Percentiles rank a stretch among this genome's conserved stretches.
Evolutionary conservation across 2,888 invertebrate species (phyloP).

Genomic region (Morinoia aosen): DNA sequence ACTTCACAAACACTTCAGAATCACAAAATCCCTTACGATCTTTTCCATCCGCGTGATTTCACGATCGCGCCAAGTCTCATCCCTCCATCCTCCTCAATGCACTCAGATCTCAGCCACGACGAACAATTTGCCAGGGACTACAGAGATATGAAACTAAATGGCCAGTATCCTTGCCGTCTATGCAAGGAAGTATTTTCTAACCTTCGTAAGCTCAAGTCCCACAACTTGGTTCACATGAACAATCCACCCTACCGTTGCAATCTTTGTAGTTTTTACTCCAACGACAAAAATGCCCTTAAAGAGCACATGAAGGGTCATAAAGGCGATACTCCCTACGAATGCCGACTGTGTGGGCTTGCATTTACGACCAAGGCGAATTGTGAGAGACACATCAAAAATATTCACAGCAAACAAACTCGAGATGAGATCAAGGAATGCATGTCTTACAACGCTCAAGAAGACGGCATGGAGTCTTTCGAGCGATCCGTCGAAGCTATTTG

Average conservation of each 20-base stretch:
- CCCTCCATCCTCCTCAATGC: conserved; percentile 13
- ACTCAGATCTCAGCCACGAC: conserved; percentile 76
- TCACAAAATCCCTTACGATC: background rate
- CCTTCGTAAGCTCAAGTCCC: conserved; percentile 89
- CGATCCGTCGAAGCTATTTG: conserved; percentile 71
- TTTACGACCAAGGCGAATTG: conserved; percentile 98
- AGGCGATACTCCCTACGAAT: conserved; percentile 94
- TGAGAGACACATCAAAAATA: conserved; percentile 92
- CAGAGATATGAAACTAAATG: conserved; percentile 88
- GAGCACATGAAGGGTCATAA: conserved; percentile 95
- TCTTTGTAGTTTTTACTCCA: conserved; percentile 90
- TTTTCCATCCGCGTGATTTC: conserved; percentile 39
- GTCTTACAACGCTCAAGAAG: conserved; percentile 72
- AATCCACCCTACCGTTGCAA: conserved; percentile 89
- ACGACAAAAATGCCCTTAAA: conserved; percentile 91
- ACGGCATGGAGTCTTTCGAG: conserved; percentile 60
- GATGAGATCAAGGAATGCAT: conserved; percentile 91
- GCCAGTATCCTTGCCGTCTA: conserved; percentile 91
- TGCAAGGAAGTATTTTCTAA: conserved; percentile 91
- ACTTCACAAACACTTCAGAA: conserved; percentile 26
- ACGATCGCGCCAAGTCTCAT: background rate
- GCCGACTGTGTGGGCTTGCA: conserved; percentile 94
- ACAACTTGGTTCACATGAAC: conserved; percentile 87
- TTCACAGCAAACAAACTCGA: conserved; percentile 87
- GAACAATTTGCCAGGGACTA: conserved; percentile 89